phyloP scores from a whole-genome alignment of 1,140 invertebrate genomes.

The Macrosteles quadrilineatus region DNA sequence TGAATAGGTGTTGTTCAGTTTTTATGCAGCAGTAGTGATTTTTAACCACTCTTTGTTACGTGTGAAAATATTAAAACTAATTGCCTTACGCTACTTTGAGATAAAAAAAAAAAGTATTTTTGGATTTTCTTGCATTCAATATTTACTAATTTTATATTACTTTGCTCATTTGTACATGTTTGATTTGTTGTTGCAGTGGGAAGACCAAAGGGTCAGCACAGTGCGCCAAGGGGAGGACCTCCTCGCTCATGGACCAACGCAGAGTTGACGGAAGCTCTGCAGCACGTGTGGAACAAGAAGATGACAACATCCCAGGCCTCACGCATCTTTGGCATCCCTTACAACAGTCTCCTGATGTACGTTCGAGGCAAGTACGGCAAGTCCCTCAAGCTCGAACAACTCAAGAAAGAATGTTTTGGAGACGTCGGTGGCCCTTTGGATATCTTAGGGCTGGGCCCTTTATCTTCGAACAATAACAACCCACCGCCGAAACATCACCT shows the following conservation, averaged over 20 bases:
- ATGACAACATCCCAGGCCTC: slow-evolving; percentile 93
- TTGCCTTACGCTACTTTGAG: no score
- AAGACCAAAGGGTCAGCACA: slow-evolving; percentile 84
- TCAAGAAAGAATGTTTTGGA: slow-evolving; percentile 83
- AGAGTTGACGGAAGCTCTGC: slow-evolving; percentile 82
- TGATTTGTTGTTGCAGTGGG: slow-evolving; percentile 54
- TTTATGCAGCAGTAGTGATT: no score
- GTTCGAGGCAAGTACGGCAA: slow-evolving; percentile 91
- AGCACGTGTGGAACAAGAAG: slow-evolving; percentile 91
- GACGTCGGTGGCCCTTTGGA: slow-evolving; percentile 62
- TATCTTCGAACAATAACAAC: slow-evolving; percentile 67
- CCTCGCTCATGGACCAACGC: slow-evolving; percentile 89
- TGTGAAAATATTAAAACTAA: no score
- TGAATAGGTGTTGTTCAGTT: no score
- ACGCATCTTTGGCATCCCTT: slow-evolving; percentile 85
- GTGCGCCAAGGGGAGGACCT: slow-evolving; percentile 82
- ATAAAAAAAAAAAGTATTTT: no score
- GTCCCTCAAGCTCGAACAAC: slow-evolving; percentile 81
- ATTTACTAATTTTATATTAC: no score
- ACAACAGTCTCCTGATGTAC: slow-evolving; percentile 90
- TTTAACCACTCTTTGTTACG: no score
- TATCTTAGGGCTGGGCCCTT: slow-evolving; percentile 62
- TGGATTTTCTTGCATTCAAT: no score
- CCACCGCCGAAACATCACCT: slow-evolving; percentile 53
- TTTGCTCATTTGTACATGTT: no score